These are phyloP conservation scores for Polia nebulosa DNA, from an alignment of 2,888 invertebrate species.

Conservation along the genomic window DNA sequence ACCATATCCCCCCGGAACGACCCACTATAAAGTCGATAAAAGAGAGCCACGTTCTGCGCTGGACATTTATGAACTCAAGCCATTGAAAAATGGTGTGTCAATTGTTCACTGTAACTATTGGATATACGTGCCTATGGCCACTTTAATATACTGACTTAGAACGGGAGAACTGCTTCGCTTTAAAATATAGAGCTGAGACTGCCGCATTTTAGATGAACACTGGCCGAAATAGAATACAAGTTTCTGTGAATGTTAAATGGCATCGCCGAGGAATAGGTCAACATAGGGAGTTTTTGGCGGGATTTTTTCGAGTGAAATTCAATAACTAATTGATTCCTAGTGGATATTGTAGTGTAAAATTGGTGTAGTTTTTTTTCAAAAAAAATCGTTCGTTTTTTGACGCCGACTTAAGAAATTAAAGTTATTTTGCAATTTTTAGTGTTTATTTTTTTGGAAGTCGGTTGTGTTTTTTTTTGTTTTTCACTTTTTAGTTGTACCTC, in stretches of 20 bases:
- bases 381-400: no score
- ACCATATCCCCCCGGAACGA: constrained; percentile 47
- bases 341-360: no score
- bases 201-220: constrained; percentile 12
- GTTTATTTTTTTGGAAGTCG: no score
- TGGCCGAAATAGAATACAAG: constrained; percentile 14
- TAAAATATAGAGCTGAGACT: constrained; percentile 14
- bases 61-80: constrained; percentile 60
- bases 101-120: constrained; percentile 55
- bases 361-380: no score
- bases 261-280: background rate
- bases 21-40: constrained; percentile 52
- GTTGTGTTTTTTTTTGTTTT: no score
- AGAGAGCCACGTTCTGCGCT: constrained; percentile 48
- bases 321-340: no score
- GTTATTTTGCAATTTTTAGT: no score
- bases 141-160: constrained; percentile 20
- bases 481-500: no score
- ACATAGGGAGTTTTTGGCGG: no score
- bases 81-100: constrained; percentile 57
- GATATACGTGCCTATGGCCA: constrained; percentile 41
- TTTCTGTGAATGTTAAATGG: constrained; percentile 1
- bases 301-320: no score
- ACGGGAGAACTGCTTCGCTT: constrained; percentile 13
- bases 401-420: no score